Evolutionary conservation across 2,797 vertebrate genomes (phyloP), one percentile per base, ranked within the genome.

Genomic region (Gephyroberyx darwinii): DNA sequence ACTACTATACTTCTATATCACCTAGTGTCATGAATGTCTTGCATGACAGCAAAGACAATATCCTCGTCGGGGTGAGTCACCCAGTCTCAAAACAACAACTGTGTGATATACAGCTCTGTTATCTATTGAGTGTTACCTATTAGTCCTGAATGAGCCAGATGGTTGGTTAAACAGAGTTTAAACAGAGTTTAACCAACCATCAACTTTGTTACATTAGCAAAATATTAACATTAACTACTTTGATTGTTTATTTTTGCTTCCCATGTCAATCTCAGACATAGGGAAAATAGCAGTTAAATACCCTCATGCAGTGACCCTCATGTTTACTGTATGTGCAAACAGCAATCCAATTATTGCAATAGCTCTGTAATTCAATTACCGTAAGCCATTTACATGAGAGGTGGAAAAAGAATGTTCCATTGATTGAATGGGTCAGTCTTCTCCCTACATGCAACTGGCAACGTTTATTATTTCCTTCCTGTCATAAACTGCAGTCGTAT

Each of bases 381-480:
- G n/a, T n/a, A 74, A 77, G 71, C 80, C 9, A 57, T 65, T 71
- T 53, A 71, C 58, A 78, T 52, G 20, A 26, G 2, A 68, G 26
- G 74, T 65, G 71, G 75, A 80, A 69, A 81, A 54, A 45, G 37
- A 74, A 67, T 1, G 2, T 56, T 39, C 43, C 55, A 60, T 51
- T 80, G 71, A 81, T 39, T 65, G 61, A 77, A 43, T n/a, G 9
- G 48, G 31, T 71, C 33, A 48, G 19, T 75, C 55, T 83, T 58
- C 66, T 51, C 51, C 63, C 51, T 69, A 31, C 12, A 43, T 3
- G 26, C 47, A 60, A 57, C 63, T 67, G 47, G 62, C 66, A 13
- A 61, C 43, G 66, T 65, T 57, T 57, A 82, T 75, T 56, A 67
- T 81, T 58, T 81, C 72, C 68, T 83, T 80, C 81, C 84, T 68